phyloP scores from a whole-genome alignment of 2,797 vertebrate genomes.

The Champsocephalus esox region DNA sequence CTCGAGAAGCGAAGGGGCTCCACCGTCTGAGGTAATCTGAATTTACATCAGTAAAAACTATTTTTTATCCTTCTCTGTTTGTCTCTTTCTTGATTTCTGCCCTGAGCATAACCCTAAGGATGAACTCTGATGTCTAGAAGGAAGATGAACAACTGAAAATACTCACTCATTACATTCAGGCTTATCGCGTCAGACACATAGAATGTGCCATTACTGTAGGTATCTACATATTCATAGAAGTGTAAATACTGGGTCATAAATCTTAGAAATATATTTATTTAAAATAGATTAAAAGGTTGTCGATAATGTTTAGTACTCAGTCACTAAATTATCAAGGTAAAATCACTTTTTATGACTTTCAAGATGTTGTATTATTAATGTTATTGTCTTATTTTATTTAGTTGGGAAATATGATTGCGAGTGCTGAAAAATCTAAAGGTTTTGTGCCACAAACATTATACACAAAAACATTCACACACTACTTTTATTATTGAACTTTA shows the following conservation, averaged over 20 bases:
- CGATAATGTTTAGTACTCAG: neutral
- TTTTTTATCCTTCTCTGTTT: neutral
- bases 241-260: neutral
- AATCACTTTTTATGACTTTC: too few species aligned
- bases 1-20: constrained; percentile 2
- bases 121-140: constrained; percentile 13
- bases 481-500: constrained; percentile 9
- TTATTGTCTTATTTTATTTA: too few species aligned
- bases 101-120: constrained; percentile 28
- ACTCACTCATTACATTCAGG: neutral
- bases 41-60: neutral
- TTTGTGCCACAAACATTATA: neutral
- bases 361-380: too few species aligned
- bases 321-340: too few species aligned
- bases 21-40: constrained; percentile 3
- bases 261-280: neutral
- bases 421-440: too few species aligned
- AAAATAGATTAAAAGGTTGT: neutral
- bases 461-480: constrained; percentile 4
- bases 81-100: constrained; percentile 8
- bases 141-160: constrained; percentile 31
- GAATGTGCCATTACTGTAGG: neutral
- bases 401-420: too few species aligned
- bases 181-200: neutral
- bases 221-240: neutral